Base-by-base conservation (phyloP, 2,113 vertebrate species). In the Carassius gibelio region DNA sequence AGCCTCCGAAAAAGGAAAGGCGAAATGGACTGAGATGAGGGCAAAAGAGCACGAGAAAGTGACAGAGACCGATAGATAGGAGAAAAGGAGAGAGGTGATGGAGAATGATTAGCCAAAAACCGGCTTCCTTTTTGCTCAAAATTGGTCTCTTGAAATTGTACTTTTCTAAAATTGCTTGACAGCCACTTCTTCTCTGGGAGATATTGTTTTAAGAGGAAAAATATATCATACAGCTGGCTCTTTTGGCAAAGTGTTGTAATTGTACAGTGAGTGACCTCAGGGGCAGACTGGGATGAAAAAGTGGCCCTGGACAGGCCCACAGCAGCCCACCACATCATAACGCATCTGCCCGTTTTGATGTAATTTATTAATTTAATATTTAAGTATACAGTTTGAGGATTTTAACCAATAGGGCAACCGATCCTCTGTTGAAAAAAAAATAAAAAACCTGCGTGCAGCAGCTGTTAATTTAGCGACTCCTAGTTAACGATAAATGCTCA, bases 81-180 rank as follows among this genome's bases (percentile, higher is more conserved):
- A 93, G 89, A 91, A 88, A 87, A 91, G 89, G 83, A 90, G 88
- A 87, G 83, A 85, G 86, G 90, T 87, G 26, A 76, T 81, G 87
- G 89, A 90, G 92, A 92, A 89, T 76, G 83, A 90, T 89, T 85
- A 87, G 71, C 87, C 89, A 82, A 81, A 89, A 88, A 88, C 89
- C 82, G 55, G 88, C 69, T 76, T 83, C 78, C 89, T 88, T 89
- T 89, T 84, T 68, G 75, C 75, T 84, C 84, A 89, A 91, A 92
- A 93, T 69, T 86, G 85, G 87, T 89, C 66, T 17, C 81, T 89
- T 90, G 88, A 92, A 89, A 88, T 38, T 78, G 71, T 13, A 64
- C 87, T 88, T 90, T 90, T 86, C 83, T 87, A 75, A 85, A 89
- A 91, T 88, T 89, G 84, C 84, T 89, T 86, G 85, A 91, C 87